Percentiles rank a stretch among this genome's conserved stretches.
Evolutionary conservation across 2,797 vertebrate species (phyloP).

Genomic region (Prionace glauca): DNA sequence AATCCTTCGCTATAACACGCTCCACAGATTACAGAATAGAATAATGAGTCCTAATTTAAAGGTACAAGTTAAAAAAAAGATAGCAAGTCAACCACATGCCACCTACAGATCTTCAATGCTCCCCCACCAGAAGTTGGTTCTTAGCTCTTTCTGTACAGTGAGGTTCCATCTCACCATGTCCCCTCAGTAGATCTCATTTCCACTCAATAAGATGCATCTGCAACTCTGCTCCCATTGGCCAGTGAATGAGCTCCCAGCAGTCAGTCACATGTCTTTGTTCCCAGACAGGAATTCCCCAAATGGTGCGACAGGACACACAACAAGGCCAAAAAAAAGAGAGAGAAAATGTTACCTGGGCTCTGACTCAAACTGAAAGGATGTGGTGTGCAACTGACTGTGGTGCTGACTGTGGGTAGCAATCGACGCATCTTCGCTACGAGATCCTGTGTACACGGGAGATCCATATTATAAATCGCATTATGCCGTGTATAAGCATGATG

Average conservation of each 20-base stretch:
- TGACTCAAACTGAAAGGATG: not conserved
- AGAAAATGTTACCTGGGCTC: not conserved
- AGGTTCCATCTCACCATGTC: not conserved
- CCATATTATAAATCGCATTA: not conserved
- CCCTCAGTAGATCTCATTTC: not conserved
- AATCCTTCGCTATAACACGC: not conserved
- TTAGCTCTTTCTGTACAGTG: not conserved
- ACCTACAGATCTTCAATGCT: not conserved
- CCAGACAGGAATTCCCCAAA: not conserved
- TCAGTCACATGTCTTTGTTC: not conserved
- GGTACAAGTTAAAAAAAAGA: not conserved
- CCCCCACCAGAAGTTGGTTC: not conserved
- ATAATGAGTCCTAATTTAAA: not conserved
- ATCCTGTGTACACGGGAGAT: not conserved
- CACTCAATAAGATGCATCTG: not conserved
- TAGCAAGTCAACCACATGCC: not conserved
- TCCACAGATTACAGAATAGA: not conserved
- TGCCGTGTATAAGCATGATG: not conserved
- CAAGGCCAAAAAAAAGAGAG: not conserved
- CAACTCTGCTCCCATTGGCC: not conserved
- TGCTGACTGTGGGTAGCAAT: not conserved
- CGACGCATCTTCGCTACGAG: not conserved
- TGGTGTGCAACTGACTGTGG: not conserved
- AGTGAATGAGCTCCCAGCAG: not conserved
- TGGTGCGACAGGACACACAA: not conserved